Conservation (phyloP, 2,113 vertebrate species). For the Petroica traversi region DNA sequence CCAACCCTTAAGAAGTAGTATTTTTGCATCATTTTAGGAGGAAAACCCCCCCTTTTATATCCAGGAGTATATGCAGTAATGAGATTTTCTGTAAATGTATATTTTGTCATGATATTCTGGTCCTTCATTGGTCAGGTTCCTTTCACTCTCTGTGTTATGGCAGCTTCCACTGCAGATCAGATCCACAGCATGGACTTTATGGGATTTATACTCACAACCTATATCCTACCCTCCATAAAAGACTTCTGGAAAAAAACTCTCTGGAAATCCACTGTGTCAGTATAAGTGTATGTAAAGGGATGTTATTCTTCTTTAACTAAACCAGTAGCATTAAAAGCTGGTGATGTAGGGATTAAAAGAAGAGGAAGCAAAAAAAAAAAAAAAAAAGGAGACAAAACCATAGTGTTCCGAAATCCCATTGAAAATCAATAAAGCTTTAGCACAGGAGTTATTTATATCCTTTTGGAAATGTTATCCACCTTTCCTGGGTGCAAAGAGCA, state of each 20-base stretch:
- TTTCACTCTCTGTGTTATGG: not conserved
- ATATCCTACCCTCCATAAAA: not conserved
- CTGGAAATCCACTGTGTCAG: not conserved
- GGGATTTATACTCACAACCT: not conserved
- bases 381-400: not conserved
- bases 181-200: not conserved
- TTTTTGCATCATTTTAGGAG: not conserved
- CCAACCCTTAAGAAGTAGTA: not conserved
- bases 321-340: not conserved
- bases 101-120: not conserved
- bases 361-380: not conserved
- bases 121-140: not conserved
- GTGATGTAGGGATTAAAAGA: not conserved
- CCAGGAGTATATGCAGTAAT: not conserved
- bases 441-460: constrained; percentile 1
- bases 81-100: not conserved
- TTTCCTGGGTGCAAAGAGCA: constrained; percentile 26
- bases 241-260: not conserved
- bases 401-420: not conserved
- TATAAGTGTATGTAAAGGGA: not conserved
- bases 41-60: rapidly evolving
- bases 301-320: not conserved
- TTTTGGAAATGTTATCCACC: constrained; percentile 21
- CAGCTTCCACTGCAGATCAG: not conserved
- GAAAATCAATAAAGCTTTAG: constrained; percentile 1